Conservation (phyloP, 2,888 invertebrate genomes). For the Melieria picta region DNA sequence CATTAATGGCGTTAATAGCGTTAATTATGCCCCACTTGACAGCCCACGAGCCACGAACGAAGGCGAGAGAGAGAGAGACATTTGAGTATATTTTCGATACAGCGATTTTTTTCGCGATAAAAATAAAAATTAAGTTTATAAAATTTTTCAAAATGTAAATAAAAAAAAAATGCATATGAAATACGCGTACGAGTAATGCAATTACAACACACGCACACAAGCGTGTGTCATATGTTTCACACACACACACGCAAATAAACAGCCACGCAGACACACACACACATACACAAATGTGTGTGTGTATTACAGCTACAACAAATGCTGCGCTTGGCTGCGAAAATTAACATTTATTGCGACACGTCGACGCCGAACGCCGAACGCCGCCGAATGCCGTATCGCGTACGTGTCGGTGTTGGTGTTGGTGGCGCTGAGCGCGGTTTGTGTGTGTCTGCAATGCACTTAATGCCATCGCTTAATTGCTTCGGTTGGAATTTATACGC, state of each 20-base stretch:
- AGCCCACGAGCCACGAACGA: not conserved
- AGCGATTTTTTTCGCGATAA: constrained; percentile 1
- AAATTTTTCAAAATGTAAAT: constrained; percentile 22
- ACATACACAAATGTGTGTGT: constrained; percentile 31
- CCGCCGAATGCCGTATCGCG: not conserved
- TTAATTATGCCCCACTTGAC: constrained; percentile 11
- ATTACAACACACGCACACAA: constrained; percentile 27
- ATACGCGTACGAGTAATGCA: not conserved
- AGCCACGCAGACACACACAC: not conserved
- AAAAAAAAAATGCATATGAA: constrained; percentile 13
- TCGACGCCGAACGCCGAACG: constrained; percentile 36
- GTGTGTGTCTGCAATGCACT: constrained; percentile 19
- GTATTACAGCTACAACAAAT: constrained; percentile 53
- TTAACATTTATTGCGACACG: constrained; percentile 61
- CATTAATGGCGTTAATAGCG: constrained; percentile 42
- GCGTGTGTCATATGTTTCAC: constrained; percentile 6
- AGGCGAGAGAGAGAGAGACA: not conserved
- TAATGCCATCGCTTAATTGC: constrained; percentile 52
- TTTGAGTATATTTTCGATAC: not conserved
- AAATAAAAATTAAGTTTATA: constrained; percentile 26
- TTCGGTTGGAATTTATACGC: constrained; percentile 60
- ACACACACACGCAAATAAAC: no score
- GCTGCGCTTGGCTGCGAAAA: constrained; percentile 61
- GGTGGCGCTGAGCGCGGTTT: constrained; percentile 1
- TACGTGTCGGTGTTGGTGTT: not conserved